Evolutionary conservation across 2,888 invertebrate species (phyloP).

Genomic region (Amiota mariae): DNA sequence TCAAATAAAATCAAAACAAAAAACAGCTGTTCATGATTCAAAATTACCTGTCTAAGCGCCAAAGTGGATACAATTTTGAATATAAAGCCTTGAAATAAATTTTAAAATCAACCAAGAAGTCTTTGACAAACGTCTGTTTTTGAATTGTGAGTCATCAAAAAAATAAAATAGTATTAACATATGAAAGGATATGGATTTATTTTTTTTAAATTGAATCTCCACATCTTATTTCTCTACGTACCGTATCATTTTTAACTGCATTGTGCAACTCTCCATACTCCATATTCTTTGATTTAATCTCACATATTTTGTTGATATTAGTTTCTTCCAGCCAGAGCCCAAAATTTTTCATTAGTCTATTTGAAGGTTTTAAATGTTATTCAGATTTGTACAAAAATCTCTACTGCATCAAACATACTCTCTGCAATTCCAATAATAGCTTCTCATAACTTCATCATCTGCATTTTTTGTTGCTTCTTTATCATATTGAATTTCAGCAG

Average conservation of each 20-base stretch:
- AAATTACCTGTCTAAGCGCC: no score
- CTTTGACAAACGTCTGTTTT: no score
- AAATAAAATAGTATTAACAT: no score
- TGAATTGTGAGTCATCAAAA: no score
- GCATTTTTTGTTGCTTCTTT: constrained; percentile 73
- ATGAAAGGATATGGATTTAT: no score
- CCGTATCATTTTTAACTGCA: constrained; percentile 78
- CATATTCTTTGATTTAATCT: constrained; percentile 76
- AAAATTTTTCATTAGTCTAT: constrained; percentile 79
- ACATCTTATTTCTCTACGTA: constrained; percentile 60
- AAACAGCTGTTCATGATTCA: no score
- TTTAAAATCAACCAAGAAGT: no score
- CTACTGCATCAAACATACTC: constrained; percentile 55
- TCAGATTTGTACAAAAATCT: not conserved
- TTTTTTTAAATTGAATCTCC: no score
- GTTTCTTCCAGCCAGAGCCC: constrained; percentile 87
- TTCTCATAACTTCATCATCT: constrained; percentile 66
- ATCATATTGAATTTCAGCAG: constrained; percentile 77
- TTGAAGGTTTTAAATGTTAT: not conserved
- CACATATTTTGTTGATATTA: constrained; percentile 78
- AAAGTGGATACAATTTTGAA: no score
- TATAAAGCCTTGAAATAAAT: no score
- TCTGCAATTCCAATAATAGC: constrained; percentile 71
- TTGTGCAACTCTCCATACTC: constrained; percentile 78
- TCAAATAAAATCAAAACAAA: no score